Percentiles rank a stretch among this genome's conserved stretches.
Conservation (phyloP, 2,888 invertebrate genomes). For the Eilema griseolum region DNA sequence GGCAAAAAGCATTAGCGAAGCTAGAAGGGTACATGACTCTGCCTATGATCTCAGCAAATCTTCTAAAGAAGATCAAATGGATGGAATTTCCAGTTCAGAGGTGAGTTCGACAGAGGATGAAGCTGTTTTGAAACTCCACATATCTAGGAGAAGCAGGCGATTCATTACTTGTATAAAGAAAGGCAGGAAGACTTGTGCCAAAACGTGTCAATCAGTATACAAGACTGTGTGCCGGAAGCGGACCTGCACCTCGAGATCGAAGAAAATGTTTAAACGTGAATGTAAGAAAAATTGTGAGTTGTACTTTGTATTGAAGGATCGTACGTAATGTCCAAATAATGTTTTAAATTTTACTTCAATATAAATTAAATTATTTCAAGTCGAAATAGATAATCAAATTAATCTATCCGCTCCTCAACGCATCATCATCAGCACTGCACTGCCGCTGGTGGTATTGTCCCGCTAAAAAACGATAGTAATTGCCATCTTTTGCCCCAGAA, state of each 20-base stretch:
- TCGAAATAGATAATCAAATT: no score
- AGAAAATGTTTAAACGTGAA: conserved; percentile 24
- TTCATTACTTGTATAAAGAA: conserved; percentile 19
- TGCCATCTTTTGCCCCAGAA: no score
- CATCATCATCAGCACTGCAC: no score
- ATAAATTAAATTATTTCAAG: background rate
- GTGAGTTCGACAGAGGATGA: background rate
- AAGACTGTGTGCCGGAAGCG: conserved; percentile 28
- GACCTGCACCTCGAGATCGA: conserved; percentile 27
- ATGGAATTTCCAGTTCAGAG: background rate
- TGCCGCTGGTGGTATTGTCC: no score
- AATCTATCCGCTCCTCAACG: no score
- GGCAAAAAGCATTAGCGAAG: conserved; percentile 7
- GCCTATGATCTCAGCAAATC: background rate
- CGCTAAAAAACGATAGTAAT: no score
- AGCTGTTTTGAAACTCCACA: background rate
- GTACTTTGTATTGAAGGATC: background rate
- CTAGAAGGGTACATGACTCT: background rate
- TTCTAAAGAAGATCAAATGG: background rate
- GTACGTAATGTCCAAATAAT: background rate
- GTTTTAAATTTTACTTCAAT: background rate
- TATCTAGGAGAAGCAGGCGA: conserved; percentile 17
- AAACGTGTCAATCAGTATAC: conserved; percentile 30
- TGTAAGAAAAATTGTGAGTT: conserved; percentile 28
- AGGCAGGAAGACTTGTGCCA: conserved; percentile 24